phyloP scores from a whole-genome alignment of 64 coral and sea anemone genomes.

The Stichodactyla helianthus region DNA sequence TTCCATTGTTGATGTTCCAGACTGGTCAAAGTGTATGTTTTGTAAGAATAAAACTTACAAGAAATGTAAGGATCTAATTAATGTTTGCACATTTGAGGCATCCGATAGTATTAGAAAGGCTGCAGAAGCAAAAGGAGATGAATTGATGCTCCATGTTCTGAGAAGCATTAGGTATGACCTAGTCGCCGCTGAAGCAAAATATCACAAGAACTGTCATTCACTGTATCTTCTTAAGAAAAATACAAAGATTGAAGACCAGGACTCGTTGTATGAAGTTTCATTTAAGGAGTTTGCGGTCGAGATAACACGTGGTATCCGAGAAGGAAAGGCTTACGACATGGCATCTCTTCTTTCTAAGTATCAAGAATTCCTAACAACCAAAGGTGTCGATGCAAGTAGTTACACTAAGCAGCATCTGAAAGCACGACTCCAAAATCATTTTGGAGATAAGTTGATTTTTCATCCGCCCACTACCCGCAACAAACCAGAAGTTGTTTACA shows the following conservation, averaged over 20 bases:
- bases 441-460: slow-evolving; percentile 37
- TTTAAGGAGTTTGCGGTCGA: slow-evolving; percentile 19
- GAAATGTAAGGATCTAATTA: not conserved
- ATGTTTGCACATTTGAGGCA: not conserved
- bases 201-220: slow-evolving; percentile 40
- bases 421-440: slow-evolving; percentile 24
- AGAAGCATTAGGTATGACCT: slow-evolving; percentile 30
- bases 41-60: not conserved
- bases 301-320: slow-evolving; percentile 3
- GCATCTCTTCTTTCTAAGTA: slow-evolving; percentile 6
- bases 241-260: not conserved
- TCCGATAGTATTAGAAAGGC: not conserved
- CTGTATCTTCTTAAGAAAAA: slow-evolving; percentile 11
- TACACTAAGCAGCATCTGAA: slow-evolving; percentile 27
- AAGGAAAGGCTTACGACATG: slow-evolving; percentile 45
- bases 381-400: slow-evolving; percentile 21
- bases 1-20: no score
- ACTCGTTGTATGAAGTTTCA: not conserved
- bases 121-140: slow-evolving; percentile 7
- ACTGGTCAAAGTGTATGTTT: not conserved
- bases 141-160: slow-evolving; percentile 7
- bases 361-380: not conserved
- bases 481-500: slow-evolving; percentile 38
- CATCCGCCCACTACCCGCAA: not conserved
- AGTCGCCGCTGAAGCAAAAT: slow-evolving; percentile 50